Evolutionary conservation across 1,140 invertebrate genomes (phyloP).

Genomic region (honey bee (Apis mellifera)): DNA sequence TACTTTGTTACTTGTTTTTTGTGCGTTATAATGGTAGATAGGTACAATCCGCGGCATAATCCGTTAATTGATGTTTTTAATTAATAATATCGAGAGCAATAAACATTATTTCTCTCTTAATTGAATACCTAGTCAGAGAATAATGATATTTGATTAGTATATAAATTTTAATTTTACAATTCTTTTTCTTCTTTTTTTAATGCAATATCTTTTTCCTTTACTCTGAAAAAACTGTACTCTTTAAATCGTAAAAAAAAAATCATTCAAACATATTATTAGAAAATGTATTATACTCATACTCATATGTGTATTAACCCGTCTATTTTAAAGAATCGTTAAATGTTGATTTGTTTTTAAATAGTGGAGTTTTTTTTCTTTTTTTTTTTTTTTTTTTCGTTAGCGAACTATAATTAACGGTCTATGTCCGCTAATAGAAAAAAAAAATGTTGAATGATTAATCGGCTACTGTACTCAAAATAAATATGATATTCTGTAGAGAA

Average conservation of each 20-base stretch:
- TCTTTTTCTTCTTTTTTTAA: conserved; percentile 10
- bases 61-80: conserved; percentile 75
- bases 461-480: conserved; percentile 78
- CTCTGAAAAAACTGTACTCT: neutral
- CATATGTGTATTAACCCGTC: neutral
- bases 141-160: conserved; percentile 39
- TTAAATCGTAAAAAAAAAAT: neutral
- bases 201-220: conserved; percentile 17
- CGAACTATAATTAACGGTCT: conserved; percentile 74
- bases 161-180: conserved; percentile 27
- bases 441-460: conserved; percentile 60
- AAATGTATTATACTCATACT: neutral
- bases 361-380: neutral
- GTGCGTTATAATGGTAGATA: conserved; percentile 77
- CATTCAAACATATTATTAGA: conserved; percentile 1
- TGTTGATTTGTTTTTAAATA: conserved; percentile 9
- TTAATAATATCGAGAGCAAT: conserved; percentile 37
- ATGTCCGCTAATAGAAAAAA: conserved; percentile 69
- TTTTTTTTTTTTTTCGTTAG: conserved; percentile 7
- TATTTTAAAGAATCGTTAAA: conserved; percentile 13
- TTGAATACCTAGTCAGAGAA: conserved; percentile 46
- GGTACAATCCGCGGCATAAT: conserved; percentile 73
- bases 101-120: conserved; percentile 44
- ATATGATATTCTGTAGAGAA: conserved; percentile 73
- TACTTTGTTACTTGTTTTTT: conserved; percentile 74